phyloP scores from a whole-genome alignment of 2,888 invertebrate species.

The Cryptus viduatorius region DNA sequence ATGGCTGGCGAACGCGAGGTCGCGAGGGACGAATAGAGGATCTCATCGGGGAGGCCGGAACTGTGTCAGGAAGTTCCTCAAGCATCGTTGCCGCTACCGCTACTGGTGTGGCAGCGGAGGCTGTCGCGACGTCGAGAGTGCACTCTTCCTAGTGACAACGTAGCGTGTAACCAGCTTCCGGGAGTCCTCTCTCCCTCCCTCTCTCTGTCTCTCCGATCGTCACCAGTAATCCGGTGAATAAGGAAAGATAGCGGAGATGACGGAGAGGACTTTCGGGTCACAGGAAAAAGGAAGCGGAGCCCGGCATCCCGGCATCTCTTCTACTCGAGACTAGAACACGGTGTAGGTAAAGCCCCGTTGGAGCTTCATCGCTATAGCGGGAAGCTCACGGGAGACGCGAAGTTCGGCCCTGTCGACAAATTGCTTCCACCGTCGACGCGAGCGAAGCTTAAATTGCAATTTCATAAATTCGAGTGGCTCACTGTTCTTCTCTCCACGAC shows the following conservation, averaged over 20 bases:
- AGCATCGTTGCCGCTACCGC: constrained; percentile 50
- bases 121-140: constrained; percentile 36
- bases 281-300: constrained; percentile 61
- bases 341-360: constrained; percentile 46
- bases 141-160: constrained; percentile 37
- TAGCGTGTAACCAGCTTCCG: neutral
- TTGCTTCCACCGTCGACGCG: constrained; percentile 69
- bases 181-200: neutral
- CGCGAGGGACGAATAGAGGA: constrained; percentile 6
- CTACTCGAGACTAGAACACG: neutral
- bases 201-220: constrained; percentile 22
- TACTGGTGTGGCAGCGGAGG: constrained; percentile 26
- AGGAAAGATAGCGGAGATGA: constrained; percentile 1
- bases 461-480: constrained; percentile 79
- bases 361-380: constrained; percentile 25
- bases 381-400: neutral
- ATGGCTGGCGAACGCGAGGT: constrained; percentile 32
- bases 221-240: neutral
- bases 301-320: neutral
- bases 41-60: constrained; percentile 43
- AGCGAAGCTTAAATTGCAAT: constrained; percentile 77
- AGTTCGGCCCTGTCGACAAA: constrained; percentile 70
- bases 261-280: neutral
- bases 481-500: constrained; percentile 14
- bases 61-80: constrained; percentile 51